A percentile compares a stretch with the other conserved stretches of the same genome.
phyloP scores from a whole-genome alignment of 2,888 invertebrate species.

The Antheraea assamensis region DNA sequence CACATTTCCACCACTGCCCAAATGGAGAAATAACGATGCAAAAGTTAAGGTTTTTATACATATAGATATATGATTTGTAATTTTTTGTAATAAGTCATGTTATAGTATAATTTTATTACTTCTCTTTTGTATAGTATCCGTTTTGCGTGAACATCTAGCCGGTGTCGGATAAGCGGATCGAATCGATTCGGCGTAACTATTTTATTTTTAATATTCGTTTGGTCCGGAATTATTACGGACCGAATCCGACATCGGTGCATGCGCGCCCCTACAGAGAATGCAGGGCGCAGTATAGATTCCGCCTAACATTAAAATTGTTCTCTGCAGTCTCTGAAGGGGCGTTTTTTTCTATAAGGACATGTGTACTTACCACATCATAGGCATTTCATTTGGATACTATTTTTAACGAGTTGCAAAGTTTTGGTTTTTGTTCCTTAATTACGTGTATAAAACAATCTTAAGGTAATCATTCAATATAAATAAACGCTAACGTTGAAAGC shows the following conservation, averaged over 20 bases:
- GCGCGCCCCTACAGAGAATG: conserved; percentile 72
- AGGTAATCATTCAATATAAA: conserved; percentile 73
- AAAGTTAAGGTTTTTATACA: conserved; percentile 49
- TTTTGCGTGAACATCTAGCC: conserved; percentile 62
- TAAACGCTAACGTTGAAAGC: conserved; percentile 66
- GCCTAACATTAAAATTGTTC: conserved; percentile 78
- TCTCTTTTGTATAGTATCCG: conserved; percentile 76
- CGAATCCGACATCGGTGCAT: conserved; percentile 19
- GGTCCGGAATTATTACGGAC: not conserved
- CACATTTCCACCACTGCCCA: conserved; percentile 83
- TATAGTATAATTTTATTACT: conserved; percentile 75
- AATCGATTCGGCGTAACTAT: conserved; percentile 4
- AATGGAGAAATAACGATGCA: conserved; percentile 64
- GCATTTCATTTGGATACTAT: conserved; percentile 70
- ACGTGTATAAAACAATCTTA: conserved; percentile 75
- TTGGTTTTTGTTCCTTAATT: conserved; percentile 82
- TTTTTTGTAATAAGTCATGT: conserved; percentile 74
- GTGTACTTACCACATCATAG: conserved; percentile 68
- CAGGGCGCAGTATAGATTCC: conserved; percentile 76
- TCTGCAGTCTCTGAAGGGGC: conserved; percentile 77
- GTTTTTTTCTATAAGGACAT: conserved; percentile 57
- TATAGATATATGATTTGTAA: conserved; percentile 70
- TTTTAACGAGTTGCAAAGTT: conserved; percentile 68
- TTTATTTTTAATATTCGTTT: not conserved
- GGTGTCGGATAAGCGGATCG: conserved; percentile 39